These are phyloP conservation scores for Ctena decussata DNA, from an alignment of 2,888 invertebrate species.

Conservation along the genomic window DNA sequence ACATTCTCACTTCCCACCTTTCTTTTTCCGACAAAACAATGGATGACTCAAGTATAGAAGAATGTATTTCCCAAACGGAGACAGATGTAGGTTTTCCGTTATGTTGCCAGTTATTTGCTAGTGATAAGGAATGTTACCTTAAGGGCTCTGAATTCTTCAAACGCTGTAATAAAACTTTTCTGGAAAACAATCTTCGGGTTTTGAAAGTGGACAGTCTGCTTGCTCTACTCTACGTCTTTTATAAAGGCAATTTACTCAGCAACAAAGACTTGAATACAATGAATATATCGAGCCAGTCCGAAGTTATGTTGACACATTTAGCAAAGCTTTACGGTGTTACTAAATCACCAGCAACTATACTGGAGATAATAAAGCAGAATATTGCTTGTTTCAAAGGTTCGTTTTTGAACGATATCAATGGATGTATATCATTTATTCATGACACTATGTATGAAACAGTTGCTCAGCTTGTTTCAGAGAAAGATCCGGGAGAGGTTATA, in stretches of 20 bases:
- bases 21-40: background rate
- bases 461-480: background rate
- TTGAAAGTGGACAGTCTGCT: background rate
- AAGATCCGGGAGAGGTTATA: background rate
- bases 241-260: background rate
- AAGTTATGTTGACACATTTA: background rate
- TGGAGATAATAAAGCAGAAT: background rate
- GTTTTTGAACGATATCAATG: background rate
- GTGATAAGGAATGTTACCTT: background rate
- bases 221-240: background rate
- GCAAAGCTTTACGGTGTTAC: background rate
- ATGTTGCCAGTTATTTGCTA: background rate
- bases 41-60: background rate
- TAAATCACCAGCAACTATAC: background rate
- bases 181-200: background rate
- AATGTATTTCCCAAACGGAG: background rate
- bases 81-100: background rate
- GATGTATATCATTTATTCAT: background rate
- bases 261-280: background rate
- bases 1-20: background rate
- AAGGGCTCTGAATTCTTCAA: background rate
- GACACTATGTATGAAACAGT: background rate
- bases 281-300: background rate
- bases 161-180: background rate
- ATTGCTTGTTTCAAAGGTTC: background rate